Evolutionary conservation across 2,888 invertebrate genomes (phyloP), one percentile per base, ranked within the genome.

Genomic region (Pachymerium ferrugineum): DNA sequence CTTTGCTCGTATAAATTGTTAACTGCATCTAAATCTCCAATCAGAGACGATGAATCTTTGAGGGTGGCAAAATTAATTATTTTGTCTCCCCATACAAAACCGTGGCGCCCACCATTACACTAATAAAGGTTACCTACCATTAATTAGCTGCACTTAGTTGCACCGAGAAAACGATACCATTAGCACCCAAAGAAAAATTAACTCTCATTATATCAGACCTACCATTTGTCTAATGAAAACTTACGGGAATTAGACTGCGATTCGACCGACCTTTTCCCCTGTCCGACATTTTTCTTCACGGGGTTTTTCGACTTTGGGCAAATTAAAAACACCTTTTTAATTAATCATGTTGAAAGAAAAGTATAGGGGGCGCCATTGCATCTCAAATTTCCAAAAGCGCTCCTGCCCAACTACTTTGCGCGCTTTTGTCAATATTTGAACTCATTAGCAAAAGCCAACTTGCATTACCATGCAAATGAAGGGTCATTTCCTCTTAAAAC

Each of bases 81-180:
- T 54, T 54, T 47, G 47, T 25, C 12, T 14, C 12, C 12, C 62
- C 62, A 14, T n/a, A 62, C 54, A 62, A 62, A 62, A 62, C 62
- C 62, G 3, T n/a, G 25, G 28, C n/a, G n/a, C n/a, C n/a, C n/a
- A 25, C 28, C 62, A 62, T 62, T 62, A 62, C 25, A 62, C 62
- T 62, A 62, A 22, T 62, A 62, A n/a, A 62, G 62, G 62, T 28
- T 62, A 62, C 62, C 62, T 62, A 62, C 62, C 62, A 62, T 62
- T 62, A 62, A 62, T 62, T 62, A 62, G 62, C 62, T 62, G 62
- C 62, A 62, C 62, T 62, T 62, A 62, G 62, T 62, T 62, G 62
- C 28, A 62, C 25, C 14, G 62, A 25, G 25, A 28, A 62, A 62
- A 62, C 62, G 62, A 62, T 62, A 62, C 62, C 62, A 62, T 62